Conservation (phyloP, 2,888 invertebrate species). For the Acanthosepion esculentum region DNA sequence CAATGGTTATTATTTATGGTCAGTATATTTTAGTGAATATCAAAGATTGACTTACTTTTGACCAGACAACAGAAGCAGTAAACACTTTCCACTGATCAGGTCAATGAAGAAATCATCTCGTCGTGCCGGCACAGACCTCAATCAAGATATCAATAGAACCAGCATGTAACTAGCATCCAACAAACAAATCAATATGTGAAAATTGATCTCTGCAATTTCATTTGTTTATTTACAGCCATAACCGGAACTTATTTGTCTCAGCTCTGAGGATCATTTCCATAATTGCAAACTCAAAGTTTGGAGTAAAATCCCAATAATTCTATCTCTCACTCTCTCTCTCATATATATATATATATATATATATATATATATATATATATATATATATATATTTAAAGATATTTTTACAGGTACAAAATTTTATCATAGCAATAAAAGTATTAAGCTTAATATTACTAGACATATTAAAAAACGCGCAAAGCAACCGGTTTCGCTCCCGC, state of each 20-base stretch:
- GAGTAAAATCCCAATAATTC: too few species aligned
- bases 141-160: neutral
- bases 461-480: too few species aligned
- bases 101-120: neutral
- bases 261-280: neutral
- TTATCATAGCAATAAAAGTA: too few species aligned
- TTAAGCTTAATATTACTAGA: too few species aligned
- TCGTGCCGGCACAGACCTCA: neutral
- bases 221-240: neutral
- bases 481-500: too few species aligned
- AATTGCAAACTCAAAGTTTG: neutral
- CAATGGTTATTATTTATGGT: neutral
- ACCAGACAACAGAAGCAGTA: neutral
- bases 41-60: neutral
- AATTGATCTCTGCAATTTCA: neutral
- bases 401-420: too few species aligned
- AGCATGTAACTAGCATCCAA: neutral
- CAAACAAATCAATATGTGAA: neutral
- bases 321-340: too few species aligned
- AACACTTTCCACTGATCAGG: too few species aligned
- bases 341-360: too few species aligned
- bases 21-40: neutral
- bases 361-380: too few species aligned
- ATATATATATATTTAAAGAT: too few species aligned
- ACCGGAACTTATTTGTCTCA: neutral